Base-by-base conservation (phyloP, 2,888 invertebrate genomes). In the Ophioninae sp. region DNA sequence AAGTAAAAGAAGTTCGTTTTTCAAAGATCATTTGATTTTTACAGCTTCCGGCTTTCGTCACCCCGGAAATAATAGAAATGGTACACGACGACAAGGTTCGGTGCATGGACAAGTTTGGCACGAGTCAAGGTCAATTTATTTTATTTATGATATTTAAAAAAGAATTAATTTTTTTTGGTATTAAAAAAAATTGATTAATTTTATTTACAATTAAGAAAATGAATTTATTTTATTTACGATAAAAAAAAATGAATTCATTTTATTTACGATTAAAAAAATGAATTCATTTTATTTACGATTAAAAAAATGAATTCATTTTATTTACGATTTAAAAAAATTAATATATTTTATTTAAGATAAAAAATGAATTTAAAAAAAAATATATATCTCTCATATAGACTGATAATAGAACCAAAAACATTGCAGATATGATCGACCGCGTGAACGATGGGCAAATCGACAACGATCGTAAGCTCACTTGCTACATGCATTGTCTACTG, bases 401-500 rank as follows among this genome's bases (percentile, higher is more conserved):
- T n/a, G n/a, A n/a, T n/a, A n/a, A n/a, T n/a, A n/a, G n/a, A n/a
- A n/a, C n/a, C n/a, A n/a, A 7, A 23, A 22, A 41, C 61, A 17
- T 56, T 56, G 44, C 75, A 92, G 91, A 75, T 0, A 69, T 90
- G 81, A 91, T 92, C 83, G 90, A 91, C 6, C 79, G 89, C 8
- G 92, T 91, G 0, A 88, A 87, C 69, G 74, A 84, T 0, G 92
- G 92, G 0, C 65, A 79, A 1, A 63, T 92, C n/a, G 5, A 68
- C 0, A 83, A 91, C 67, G 90, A 92, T 9, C 86, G 59, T 6
- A 78, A 82, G n/a, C 82, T 92, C 39, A 90, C 91, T 17, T 92
- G 92, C 83, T 92, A 92, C 88, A 91, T 92, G 90, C 87, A 81
- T 84, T 92, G 92, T 75, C 87, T 92, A 23, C 87, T 92, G 61